Conservation (phyloP, 1,140 invertebrate genomes). For the Phenacoccus solenopsis region DNA sequence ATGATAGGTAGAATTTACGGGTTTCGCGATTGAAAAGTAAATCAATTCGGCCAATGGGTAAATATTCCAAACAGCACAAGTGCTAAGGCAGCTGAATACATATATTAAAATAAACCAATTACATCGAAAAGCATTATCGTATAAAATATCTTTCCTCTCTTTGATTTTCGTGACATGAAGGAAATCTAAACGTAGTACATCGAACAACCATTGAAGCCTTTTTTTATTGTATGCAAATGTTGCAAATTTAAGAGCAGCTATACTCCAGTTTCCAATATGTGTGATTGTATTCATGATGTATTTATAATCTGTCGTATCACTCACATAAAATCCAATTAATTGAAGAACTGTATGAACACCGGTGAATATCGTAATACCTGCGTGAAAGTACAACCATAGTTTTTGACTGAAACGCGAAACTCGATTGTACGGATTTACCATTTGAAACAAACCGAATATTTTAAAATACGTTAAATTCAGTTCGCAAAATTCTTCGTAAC, state of each 20-base stretch:
- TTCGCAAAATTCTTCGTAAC: slow-evolving; percentile 10
- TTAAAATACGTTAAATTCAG: slow-evolving; percentile 10
- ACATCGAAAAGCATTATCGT: neutral
- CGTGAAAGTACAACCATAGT: slow-evolving; percentile 1
- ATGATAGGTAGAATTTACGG: neutral
- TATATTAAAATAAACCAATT: neutral
- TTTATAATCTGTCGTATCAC: neutral
- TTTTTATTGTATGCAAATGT: neutral
- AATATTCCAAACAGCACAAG: neutral
- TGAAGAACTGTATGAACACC: neutral
- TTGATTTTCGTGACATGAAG: neutral
- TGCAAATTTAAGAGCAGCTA: neutral
- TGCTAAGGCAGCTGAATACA: neutral
- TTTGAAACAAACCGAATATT: slow-evolving; percentile 17
- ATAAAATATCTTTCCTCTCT: neutral
- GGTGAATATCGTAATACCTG: neutral
- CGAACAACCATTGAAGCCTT: neutral
- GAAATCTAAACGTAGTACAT: neutral
- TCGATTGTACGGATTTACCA: slow-evolving; percentile 6
- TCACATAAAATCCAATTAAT: neutral
- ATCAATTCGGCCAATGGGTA: slow-evolving; percentile 9
- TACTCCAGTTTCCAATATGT: slow-evolving; percentile 7
- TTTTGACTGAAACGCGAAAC: neutral
- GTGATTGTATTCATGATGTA: neutral
- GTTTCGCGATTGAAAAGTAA: neutral